These are phyloP conservation scores for Euschistus heros DNA, from an alignment of 1,140 invertebrate species.

Conservation along the genomic window DNA sequence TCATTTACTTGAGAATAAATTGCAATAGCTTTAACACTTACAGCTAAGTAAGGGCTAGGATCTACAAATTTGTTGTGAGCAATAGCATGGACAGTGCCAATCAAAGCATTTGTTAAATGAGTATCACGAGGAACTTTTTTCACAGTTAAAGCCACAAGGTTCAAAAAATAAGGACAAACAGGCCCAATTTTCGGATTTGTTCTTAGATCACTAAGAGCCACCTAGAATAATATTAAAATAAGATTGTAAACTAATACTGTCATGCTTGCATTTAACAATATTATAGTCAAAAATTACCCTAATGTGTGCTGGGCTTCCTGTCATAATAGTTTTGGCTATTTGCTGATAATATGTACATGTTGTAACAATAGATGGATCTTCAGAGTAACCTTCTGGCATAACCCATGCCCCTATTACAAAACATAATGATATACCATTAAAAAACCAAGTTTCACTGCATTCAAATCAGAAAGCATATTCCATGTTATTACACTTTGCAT, in stretches of 20 bases:
- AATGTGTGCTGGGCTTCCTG: conserved; percentile 21
- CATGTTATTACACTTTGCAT: no score
- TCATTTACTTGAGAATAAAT: background rate
- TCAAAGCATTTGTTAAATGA: conserved; percentile 26
- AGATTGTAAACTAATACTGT: no score
- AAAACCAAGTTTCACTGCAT: no score
- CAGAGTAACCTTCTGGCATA: conserved; percentile 19
- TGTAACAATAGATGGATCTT: conserved; percentile 7
- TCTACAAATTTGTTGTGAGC: conserved; percentile 28
- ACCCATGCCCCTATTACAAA: conserved; percentile 17
- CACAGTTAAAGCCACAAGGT: conserved; percentile 26
- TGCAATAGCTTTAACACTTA: conserved; percentile 20
- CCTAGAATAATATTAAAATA: conserved; percentile 16
- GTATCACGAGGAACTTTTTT: conserved; percentile 23
- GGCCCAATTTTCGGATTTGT: conserved; percentile 27
- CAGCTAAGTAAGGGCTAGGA: conserved; percentile 28
- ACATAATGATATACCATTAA: background rate
- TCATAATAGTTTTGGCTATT: conserved; percentile 21
- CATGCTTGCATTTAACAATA: no score
- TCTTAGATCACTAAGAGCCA: conserved; percentile 25
- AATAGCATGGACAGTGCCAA: conserved; percentile 27
- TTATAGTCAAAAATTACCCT: conserved; percentile 1
- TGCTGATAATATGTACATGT: conserved; percentile 19
- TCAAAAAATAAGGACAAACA: conserved; percentile 28
- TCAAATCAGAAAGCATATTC: no score